Evolutionary conservation across 2,888 invertebrate species (phyloP), one percentile per base, ranked within the genome.

Genomic region (Sycophila texana): DNA sequence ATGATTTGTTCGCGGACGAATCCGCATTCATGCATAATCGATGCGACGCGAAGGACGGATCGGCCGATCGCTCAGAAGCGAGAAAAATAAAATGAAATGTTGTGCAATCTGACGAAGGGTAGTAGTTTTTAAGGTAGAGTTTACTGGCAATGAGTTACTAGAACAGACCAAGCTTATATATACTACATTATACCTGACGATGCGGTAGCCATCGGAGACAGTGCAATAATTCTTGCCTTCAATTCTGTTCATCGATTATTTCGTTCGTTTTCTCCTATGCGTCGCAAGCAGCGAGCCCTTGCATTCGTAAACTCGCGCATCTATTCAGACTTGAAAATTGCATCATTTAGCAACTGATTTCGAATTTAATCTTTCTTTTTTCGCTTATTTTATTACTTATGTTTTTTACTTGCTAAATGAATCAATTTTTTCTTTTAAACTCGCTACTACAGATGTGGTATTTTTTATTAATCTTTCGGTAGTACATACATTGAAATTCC

Each of bases 141-240:
- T 26, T 80, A 80, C 80, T 77, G 80, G 66, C 72, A 73, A 81
- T 67, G 83, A 81, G 84, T 83, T 82, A 83, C 80, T 81, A 80
- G 81, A 83, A 68, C 67, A 82, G 83, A 84, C 82, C 83, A 82
- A 77, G 75, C 73, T 77, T 82, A 81, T 70, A 82, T 77, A 65
- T 58, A 74, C 58, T 53, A 73, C 53, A 70, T 71, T 26, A 77
- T 67, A 81, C 82, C 82, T 83, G 85, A 85, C 76, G 83, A 83
- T 83, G 83, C 82, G 84, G 80, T 83, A 83, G 85, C 85, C 86
- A 84, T 85, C 83, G 70, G 81, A 84, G 83, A 83, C 83, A 85
- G 86, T 87, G 86, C 85, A 87, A 87, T 86, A 86, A 77, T 73
- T 73, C 73, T 73, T 65, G 67, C 61, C 67, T 73, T 75, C 66